Evolutionary conservation across 2,797 vertebrate genomes (phyloP).

Genomic region (Helicolenus hilgendorfi): DNA sequence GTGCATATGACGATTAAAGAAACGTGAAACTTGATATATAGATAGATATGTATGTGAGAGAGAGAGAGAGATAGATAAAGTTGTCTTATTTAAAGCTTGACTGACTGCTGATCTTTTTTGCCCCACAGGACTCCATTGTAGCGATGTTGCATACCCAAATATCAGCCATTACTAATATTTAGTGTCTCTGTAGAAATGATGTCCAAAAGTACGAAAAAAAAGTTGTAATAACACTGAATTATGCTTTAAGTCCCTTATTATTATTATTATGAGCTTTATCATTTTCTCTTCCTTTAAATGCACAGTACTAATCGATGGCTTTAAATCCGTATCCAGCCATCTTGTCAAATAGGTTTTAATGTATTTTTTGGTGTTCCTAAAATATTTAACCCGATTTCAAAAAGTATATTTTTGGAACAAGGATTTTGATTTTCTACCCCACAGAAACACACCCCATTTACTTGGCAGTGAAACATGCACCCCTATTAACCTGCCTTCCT

Average conservation of each 20-base stretch:
- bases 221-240: neutral
- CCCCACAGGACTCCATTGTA: too few relatives aligned
- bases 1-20: too few relatives aligned
- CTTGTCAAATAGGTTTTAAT: neutral
- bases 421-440: slow-evolving; percentile 26
- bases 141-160: too few relatives aligned
- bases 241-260: neutral
- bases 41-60: too few relatives aligned
- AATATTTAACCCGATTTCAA: too few relatives aligned
- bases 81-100: too few relatives aligned
- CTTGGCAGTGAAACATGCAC: slow-evolving; percentile 67
- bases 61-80: too few relatives aligned
- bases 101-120: too few relatives aligned
- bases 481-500: slow-evolving; percentile 76
- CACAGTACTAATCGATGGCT: too few relatives aligned
- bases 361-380: neutral
- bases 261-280: too few relatives aligned
- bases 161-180: too few relatives aligned
- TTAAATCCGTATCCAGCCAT: neutral
- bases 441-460: slow-evolving; percentile 44
- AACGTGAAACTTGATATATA: too few relatives aligned
- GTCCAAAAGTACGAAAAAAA: neutral
- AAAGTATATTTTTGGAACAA: neutral
- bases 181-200: neutral
- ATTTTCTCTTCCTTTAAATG: neutral